Percentiles rank a stretch among this genome's conserved stretches.
Conservation (phyloP, 2,797 vertebrate species). For the Lacerta agilis region DNA sequence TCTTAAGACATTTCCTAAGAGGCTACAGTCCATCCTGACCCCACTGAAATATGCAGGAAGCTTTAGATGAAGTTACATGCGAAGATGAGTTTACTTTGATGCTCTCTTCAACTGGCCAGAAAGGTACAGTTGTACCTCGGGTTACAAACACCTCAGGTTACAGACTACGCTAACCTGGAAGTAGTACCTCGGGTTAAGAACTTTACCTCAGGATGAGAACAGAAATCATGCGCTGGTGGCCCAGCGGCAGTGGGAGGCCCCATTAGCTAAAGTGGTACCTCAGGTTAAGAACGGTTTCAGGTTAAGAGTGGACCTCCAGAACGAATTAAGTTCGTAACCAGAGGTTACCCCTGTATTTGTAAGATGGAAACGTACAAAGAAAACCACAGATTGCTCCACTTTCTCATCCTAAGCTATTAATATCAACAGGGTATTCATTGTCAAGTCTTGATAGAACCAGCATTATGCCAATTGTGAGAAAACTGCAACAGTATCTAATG, state of each 20-base stretch:
- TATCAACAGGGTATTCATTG: background rate
- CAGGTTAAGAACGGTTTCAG: too few species aligned
- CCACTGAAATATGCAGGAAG: background rate
- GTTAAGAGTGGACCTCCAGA: too few species aligned
- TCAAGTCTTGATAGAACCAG: background rate
- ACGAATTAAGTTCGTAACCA: too few species aligned
- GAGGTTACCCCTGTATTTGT: too few species aligned
- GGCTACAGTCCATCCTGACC: background rate
- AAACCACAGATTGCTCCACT: background rate
- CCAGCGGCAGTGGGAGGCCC: too few species aligned
- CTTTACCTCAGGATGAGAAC: too few species aligned
- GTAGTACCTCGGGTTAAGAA: too few species aligned
- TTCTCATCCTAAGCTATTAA: background rate
- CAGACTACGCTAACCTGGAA: too few species aligned
- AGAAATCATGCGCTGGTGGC: too few species aligned
- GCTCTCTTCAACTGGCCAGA: background rate
- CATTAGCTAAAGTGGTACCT: too few species aligned
- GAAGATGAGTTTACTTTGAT: background rate
- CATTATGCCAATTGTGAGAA: background rate
- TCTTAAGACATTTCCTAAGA: background rate
- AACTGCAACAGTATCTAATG: background rate
- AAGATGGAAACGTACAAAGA: background rate
- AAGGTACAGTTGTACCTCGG: background rate
- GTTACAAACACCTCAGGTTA: too few species aligned
- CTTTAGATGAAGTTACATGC: background rate